Percentiles rank a stretch among this genome's conserved stretches.
Evolutionary conservation across 2,888 invertebrate genomes (phyloP).

Genomic region (Heteromyza rotundicornis): DNA sequence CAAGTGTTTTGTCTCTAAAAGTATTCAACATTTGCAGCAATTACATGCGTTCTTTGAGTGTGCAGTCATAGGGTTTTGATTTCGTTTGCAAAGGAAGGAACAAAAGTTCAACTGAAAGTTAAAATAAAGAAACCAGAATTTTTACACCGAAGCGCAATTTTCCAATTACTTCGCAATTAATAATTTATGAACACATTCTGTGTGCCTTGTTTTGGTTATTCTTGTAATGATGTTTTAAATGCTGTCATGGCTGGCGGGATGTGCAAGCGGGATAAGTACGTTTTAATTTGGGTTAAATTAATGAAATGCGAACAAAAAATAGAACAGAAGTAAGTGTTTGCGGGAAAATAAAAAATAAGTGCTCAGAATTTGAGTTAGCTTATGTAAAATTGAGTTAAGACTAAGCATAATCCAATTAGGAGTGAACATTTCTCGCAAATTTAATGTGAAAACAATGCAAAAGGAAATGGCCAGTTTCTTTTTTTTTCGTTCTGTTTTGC

Average conservation of each 20-base stretch:
- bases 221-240: neutral
- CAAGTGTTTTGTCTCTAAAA: too few species aligned
- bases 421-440: too few species aligned
- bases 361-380: neutral
- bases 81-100: neutral
- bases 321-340: too few species aligned
- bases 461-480: neutral
- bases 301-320: neutral
- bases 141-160: slow-evolving; percentile 46
- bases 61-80: neutral
- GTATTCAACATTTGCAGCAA: too few species aligned
- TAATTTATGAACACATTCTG: slow-evolving; percentile 41
- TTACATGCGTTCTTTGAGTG: too few species aligned
- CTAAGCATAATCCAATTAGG: too few species aligned
- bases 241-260: neutral
- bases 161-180: slow-evolving; percentile 54
- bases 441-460: too few species aligned
- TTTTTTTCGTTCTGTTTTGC: neutral
- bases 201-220: neutral
- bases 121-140: neutral
- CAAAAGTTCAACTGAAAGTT: slow-evolving; percentile 6
- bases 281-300: slow-evolving; percentile 10
- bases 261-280: neutral
- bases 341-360: neutral
- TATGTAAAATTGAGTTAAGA: neutral